Evolutionary conservation across 2,113 vertebrate species (phyloP).

Genomic region (Stigmatopora nigra): DNA sequence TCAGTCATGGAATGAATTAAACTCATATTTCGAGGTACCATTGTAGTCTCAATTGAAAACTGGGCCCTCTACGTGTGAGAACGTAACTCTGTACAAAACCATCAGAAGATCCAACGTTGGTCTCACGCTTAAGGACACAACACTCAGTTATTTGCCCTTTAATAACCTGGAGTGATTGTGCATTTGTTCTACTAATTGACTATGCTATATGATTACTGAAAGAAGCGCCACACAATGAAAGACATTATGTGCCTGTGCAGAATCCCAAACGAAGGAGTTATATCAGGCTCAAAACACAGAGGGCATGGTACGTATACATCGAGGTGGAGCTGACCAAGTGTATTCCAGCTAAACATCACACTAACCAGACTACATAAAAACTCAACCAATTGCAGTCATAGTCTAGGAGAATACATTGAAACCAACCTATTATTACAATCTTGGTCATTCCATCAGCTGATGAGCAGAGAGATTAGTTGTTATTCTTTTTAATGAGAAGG

Average conservation of each 20-base stretch:
- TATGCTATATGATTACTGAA: background rate
- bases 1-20: too few relatives aligned
- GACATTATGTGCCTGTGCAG: background rate
- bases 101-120: background rate
- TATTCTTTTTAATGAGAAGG: slow-evolving; percentile 8
- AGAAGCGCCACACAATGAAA: background rate
- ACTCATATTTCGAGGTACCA: too few relatives aligned
- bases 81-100: background rate
- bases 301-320: background rate
- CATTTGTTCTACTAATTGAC: background rate
- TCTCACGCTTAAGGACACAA: background rate
- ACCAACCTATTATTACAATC: slow-evolving; percentile 51
- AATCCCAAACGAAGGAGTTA: background rate
- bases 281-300: background rate
- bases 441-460: slow-evolving; percentile 59
- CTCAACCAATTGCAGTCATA: background rate
- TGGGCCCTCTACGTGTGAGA: background rate
- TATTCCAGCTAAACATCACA: background rate
- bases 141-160: background rate
- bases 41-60: background rate
- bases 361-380: background rate
- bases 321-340: background rate
- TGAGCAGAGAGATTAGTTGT: slow-evolving; percentile 45
- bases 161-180: background rate
- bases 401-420: slow-evolving; percentile 1